These are phyloP conservation scores for Leiothrix lutea DNA, from an alignment of 2,113 vertebrate genomes.

Conservation along the genomic window DNA sequence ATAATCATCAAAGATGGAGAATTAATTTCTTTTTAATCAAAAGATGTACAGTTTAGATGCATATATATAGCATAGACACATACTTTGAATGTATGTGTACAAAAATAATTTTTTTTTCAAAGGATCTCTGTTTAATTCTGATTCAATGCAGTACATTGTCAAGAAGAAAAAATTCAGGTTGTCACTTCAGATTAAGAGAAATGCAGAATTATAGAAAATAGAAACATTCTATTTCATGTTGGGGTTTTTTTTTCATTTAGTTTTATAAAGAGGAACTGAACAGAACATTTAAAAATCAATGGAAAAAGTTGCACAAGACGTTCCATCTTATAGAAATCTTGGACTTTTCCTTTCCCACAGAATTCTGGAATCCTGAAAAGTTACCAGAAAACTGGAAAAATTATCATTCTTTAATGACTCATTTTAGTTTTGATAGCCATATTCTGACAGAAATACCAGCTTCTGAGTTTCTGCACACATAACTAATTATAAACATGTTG, in stretches of 20 bases:
- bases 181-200: background rate
- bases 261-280: background rate
- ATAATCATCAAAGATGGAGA: background rate
- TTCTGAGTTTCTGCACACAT: background rate
- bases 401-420: background rate
- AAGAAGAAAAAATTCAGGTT: background rate
- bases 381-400: background rate
- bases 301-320: background rate
- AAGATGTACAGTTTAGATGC: background rate
- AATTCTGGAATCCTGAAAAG: background rate
- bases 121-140: background rate
- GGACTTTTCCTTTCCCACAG: background rate
- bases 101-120: background rate
- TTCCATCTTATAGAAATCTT: background rate
- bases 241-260: background rate
- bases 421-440: background rate
- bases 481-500: background rate
- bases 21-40: background rate
- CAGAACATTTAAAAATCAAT: background rate
- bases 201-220: background rate
- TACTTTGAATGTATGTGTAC: background rate
- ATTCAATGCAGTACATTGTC: background rate
- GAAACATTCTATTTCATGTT: background rate
- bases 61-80: background rate
- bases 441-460: background rate